Conservation (phyloP, 2,797 vertebrate genomes). For the Glossophaga mutica region DNA sequence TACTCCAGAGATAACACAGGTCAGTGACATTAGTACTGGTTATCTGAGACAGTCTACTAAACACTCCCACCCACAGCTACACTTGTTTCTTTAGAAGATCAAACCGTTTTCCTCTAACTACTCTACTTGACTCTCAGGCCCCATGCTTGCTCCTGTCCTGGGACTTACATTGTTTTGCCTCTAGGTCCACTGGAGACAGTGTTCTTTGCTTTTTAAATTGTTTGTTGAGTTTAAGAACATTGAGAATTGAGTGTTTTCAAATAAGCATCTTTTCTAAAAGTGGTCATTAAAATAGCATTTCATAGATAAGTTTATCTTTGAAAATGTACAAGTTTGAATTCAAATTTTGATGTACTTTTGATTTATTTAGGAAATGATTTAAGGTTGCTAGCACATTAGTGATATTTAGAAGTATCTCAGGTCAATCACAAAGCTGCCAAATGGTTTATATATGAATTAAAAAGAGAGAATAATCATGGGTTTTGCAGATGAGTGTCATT, state of each 20-base stretch:
- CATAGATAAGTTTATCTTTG: background rate
- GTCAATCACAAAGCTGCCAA: background rate
- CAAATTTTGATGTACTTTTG: background rate
- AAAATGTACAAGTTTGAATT: background rate
- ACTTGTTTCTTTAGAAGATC: background rate
- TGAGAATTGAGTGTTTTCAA: background rate
- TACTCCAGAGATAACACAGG: background rate
- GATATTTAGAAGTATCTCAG: background rate
- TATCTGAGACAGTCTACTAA: background rate
- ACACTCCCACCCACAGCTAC: background rate
- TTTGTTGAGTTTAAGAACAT: background rate
- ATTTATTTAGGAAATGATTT: background rate
- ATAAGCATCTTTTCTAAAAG: background rate
- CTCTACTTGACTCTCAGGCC: background rate
- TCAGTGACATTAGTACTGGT: background rate
- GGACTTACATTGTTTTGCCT: background rate
- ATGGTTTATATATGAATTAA: background rate
- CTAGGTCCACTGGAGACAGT: background rate
- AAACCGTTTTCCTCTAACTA: background rate
- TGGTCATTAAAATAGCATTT: background rate
- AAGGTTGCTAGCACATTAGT: background rate
- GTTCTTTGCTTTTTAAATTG: background rate
- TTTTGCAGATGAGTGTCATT: background rate
- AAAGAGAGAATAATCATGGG: background rate
- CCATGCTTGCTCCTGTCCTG: background rate